These are phyloP conservation scores for Tauraco hartlaubi DNA, from an alignment of 2,797 vertebrate species.

Conservation along the genomic window DNA sequence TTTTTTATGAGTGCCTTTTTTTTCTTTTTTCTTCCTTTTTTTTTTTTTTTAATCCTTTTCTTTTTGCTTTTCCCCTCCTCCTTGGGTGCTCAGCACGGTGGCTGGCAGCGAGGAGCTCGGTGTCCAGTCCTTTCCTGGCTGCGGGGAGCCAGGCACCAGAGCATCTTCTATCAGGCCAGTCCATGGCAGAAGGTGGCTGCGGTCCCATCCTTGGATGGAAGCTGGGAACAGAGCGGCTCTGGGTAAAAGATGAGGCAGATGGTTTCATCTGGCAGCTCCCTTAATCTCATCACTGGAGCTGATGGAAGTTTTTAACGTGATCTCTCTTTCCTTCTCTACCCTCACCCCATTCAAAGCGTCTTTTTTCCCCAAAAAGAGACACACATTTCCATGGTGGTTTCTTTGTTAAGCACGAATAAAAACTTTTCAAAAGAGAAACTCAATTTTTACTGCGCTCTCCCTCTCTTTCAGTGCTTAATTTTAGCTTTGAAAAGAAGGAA, in stretches of 20 bases:
- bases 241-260: slow-evolving; percentile 68
- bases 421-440: neutral
- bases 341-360: neutral
- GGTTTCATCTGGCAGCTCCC: slow-evolving; percentile 64
- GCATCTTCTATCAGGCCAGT: neutral
- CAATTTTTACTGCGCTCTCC: neutral
- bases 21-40: fast-evolving
- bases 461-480: neutral
- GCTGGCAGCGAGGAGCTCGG: fast-evolving
- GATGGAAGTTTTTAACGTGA: slow-evolving; percentile 49
- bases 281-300: slow-evolving; percentile 61
- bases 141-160: neutral
- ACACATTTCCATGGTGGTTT: neutral
- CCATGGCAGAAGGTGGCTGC: neutral
- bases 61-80: neutral
- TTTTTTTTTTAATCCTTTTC: too few relatives aligned
- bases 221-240: neutral
- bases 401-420: neutral
- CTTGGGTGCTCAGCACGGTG: fast-evolving
- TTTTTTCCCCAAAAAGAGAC: neutral
- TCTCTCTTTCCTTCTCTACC: slow-evolving; percentile 9
- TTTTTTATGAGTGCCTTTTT: slow-evolving; percentile 59
- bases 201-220: slow-evolving; percentile 23
- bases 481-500: neutral
- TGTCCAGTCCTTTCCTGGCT: neutral